Percentiles rank a stretch among this genome's conserved stretches.
Conservation (phyloP, 2,797 vertebrate genomes). For the Platyrinchus mystaceus region DNA sequence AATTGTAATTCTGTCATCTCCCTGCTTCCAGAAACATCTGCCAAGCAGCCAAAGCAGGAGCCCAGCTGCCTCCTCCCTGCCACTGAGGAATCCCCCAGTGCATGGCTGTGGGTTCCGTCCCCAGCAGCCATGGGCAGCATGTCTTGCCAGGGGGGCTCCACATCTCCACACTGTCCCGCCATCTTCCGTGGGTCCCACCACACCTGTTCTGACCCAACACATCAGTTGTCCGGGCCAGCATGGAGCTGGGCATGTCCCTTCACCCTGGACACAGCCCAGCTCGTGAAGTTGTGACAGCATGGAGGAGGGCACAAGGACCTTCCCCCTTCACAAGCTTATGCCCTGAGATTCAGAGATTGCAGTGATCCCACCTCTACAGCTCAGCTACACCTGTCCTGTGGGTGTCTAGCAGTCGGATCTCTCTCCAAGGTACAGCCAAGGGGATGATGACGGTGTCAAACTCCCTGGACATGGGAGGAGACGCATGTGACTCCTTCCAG, state of each 20-base stretch:
- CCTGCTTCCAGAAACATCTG: neutral
- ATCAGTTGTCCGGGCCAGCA: neutral
- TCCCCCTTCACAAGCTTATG: neutral
- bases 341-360: neutral
- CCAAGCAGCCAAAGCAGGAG: neutral
- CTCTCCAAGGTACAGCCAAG: neutral
- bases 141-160: neutral
- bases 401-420: neutral
- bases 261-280: neutral
- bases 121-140: neutral
- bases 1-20: neutral
- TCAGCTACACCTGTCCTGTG: neutral
- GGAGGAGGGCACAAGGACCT: neutral
- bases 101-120: neutral
- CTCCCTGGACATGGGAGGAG: neutral
- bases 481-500: rapidly evolving
- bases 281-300: neutral
- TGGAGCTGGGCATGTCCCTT: neutral
- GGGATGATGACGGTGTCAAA: neutral
- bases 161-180: neutral
- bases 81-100: neutral
- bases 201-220: rapidly evolving
- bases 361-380: neutral
- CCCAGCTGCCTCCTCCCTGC: rapidly evolving
- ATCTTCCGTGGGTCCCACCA: neutral